Percentiles rank a stretch among this genome's conserved stretches.
Evolutionary conservation across 2,797 vertebrate species (phyloP).

Genomic region (Enteromius unitaeniatus): DNA sequence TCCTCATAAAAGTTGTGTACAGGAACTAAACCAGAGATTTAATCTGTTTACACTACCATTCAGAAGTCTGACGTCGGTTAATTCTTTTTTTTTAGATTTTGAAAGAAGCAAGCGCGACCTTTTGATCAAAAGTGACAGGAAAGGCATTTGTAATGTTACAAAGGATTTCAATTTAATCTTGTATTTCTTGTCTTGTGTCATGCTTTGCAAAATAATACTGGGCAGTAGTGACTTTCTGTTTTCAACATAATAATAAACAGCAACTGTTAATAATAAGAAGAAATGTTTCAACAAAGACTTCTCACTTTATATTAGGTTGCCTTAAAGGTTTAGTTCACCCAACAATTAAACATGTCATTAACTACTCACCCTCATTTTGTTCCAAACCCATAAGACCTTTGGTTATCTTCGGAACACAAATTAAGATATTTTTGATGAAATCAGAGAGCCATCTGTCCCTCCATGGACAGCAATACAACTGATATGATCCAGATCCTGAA

Average conservation of each 20-base stretch:
- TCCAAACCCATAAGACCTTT: too few species aligned
- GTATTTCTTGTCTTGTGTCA: not conserved
- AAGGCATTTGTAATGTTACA: not conserved
- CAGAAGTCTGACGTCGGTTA: not conserved
- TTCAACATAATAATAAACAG: not conserved
- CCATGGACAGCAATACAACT: too few species aligned
- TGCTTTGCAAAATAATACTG: not conserved
- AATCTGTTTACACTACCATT: conserved; percentile 8
- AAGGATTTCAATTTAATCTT: not conserved
- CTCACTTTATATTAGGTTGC: too few species aligned
- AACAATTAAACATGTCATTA: too few species aligned
- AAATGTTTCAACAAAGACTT: too few species aligned
- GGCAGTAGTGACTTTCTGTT: not conserved
- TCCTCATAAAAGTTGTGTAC: not conserved
- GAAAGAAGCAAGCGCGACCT: not conserved
- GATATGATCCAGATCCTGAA: too few species aligned
- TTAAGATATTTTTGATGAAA: too few species aligned
- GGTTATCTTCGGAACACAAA: too few species aligned
- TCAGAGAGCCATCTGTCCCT: too few species aligned
- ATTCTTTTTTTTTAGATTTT: not conserved
- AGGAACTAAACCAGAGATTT: not conserved
- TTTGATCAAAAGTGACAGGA: not conserved
- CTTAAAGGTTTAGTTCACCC: too few species aligned
- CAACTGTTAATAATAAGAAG: not conserved
- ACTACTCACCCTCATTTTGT: too few species aligned